A percentile compares a stretch with the other conserved stretches of the same genome.
phyloP scores from a whole-genome alignment of 2,888 invertebrate genomes.

The Pandemis corylana region DNA sequence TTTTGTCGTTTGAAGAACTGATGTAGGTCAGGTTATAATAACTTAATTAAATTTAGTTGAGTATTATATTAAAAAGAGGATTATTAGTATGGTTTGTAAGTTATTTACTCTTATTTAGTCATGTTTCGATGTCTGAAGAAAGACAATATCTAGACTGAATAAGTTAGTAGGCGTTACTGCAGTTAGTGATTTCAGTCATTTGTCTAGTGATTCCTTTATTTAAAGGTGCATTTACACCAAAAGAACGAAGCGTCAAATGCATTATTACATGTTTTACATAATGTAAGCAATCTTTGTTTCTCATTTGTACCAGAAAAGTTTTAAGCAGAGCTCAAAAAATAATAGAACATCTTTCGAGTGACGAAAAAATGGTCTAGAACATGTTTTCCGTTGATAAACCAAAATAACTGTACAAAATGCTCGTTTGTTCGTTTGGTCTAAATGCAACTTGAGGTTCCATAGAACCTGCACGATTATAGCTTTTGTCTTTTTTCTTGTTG shows the following conservation, averaged over 20 bases:
- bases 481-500: slow-evolving; percentile 64
- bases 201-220: slow-evolving; percentile 67
- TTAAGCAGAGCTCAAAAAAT: no score
- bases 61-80: slow-evolving; percentile 62
- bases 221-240: slow-evolving; percentile 34
- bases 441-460: slow-evolving; percentile 50
- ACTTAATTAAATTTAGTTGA: slow-evolving; percentile 73
- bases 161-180: slow-evolving; percentile 69
- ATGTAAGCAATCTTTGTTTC: no score
- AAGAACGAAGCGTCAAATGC: no score
- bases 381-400: no score
- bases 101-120: slow-evolving; percentile 59
- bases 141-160: slow-evolving; percentile 83
- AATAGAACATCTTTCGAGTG: no score
- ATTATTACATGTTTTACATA: no score
- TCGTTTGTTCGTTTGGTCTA: no score
- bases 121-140: slow-evolving; percentile 75
- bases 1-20: slow-evolving; percentile 63
- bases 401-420: no score
- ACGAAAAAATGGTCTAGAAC: no score
- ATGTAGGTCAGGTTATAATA: slow-evolving; percentile 64
- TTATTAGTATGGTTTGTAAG: slow-evolving; percentile 41
- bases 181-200: slow-evolving; percentile 48
- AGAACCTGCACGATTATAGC: slow-evolving; percentile 54
- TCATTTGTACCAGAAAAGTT: no score